Evolutionary conservation across 2,797 vertebrate species (phyloP), one percentile per base, ranked within the genome.

Genomic region (Oryzias dopingdopingensis): DNA sequence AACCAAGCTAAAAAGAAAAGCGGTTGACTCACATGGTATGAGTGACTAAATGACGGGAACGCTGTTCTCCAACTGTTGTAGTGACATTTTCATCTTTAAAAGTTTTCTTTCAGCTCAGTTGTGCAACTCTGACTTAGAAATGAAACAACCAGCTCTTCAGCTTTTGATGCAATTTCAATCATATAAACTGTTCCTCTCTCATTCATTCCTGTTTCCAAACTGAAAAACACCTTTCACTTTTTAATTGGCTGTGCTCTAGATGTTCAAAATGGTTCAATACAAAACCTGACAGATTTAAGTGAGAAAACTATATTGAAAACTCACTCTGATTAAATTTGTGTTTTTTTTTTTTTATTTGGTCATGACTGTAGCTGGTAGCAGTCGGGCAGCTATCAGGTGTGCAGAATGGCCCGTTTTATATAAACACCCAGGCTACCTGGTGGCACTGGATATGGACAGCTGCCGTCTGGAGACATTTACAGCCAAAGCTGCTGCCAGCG

Each of bases 1-100:
- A 67, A 49, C 61, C 52, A 61, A 68, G 69, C 52, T 13, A 67
- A 57, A 80, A 74, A 77, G 40, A 74, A 47, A 70, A 14, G 7
- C 47, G 58, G 67, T 61, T 48, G 67, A 73, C 55, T 75, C 74
- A 67, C 70, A 49, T 69, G 45, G 71, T 52, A 69, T 37, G 41
- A 72, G 59, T 44, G 41, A 67, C 72, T 71, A 70, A 77, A 68
- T 70, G 64, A 78, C 52, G 63, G 53, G 65, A 50, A 52, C 48
- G 56, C 44, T 61, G 7, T 56, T 65, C 66, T 47, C 50, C n/a
- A 56, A 50, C 44, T 29, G 42, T 70, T 51, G 52, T 24, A 59
- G 51, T 23, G 42, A 65, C 49, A 22, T 20, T 46, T 4, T 41
- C 41, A 32, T 45, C 7, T 14, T 59, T 51, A 37, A 37, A 37